Evolutionary conservation across 2,113 vertebrate genomes (phyloP).

Genomic region (Jaculus jaculus): DNA sequence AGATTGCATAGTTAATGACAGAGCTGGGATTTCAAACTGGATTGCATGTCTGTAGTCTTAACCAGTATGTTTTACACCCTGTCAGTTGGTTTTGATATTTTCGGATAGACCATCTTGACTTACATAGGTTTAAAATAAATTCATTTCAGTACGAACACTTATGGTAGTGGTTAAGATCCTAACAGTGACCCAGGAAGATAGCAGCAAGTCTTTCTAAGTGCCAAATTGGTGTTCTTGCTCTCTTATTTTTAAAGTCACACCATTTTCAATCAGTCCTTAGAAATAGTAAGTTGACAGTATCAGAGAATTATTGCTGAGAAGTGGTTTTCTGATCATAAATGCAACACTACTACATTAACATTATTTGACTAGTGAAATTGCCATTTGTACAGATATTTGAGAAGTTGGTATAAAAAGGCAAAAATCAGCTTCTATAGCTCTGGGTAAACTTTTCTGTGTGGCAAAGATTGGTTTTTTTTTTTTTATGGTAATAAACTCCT

Average conservation of each 20-base stretch:
- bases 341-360: neutral
- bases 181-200: neutral
- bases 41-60: neutral
- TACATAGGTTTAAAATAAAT: conserved; percentile 53
- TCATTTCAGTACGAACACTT: neutral
- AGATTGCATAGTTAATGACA: neutral
- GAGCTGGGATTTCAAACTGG: conserved; percentile 33
- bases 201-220: neutral
- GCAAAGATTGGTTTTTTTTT: neutral
- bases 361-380: conserved; percentile 20
- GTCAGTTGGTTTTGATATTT: conserved; percentile 38
- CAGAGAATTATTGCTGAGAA: conserved; percentile 5
- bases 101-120: conserved; percentile 33
- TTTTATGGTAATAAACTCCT: neutral
- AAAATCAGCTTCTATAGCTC: neutral
- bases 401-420: neutral
- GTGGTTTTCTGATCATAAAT: conserved; percentile 19
- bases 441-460: neutral
- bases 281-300: neutral
- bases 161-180: neutral
- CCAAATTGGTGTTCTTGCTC: neutral
- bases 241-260: conserved; percentile 27
- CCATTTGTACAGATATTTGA: conserved; percentile 22
- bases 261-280: conserved; percentile 3
- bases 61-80: neutral